Evolutionary conservation across 1,140 invertebrate species (phyloP).

Genomic region (Lasaia peninsularis): DNA sequence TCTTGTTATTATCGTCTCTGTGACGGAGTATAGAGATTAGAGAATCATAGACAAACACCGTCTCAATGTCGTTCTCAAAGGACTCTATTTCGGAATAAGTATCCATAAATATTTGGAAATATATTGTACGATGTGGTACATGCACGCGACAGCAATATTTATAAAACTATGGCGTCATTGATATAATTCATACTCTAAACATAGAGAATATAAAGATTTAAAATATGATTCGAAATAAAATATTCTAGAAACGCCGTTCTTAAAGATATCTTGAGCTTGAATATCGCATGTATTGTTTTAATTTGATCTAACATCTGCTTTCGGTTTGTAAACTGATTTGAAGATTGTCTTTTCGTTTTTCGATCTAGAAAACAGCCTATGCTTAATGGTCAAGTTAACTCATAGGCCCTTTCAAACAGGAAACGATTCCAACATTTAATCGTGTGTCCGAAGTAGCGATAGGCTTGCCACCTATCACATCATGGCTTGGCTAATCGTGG

Average conservation of each 20-base stretch:
- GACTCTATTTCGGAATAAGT: conserved; percentile 18
- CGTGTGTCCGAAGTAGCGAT: too few species aligned
- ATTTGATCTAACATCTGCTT: too few species aligned
- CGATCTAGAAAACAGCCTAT: too few species aligned
- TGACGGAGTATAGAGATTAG: background rate
- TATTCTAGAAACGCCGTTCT: background rate
- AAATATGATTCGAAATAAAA: background rate
- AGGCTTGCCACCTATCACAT: too few species aligned
- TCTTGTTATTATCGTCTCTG: conserved; percentile 7
- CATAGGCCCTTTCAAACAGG: too few species aligned
- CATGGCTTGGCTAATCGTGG: too few species aligned
- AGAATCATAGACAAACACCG: conserved; percentile 8
- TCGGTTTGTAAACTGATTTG: too few species aligned
- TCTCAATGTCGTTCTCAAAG: conserved; percentile 25
- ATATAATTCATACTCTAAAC: conserved; percentile 1
- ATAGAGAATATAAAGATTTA: background rate
- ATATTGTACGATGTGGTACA: background rate
- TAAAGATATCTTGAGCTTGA: background rate
- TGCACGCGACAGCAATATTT: conserved; percentile 6
- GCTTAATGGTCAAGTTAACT: too few species aligned
- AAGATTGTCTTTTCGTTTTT: too few species aligned
- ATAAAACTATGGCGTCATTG: background rate
- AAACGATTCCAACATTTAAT: too few species aligned
- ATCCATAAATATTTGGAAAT: conserved; percentile 21
- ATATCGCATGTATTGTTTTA: too few species aligned